Conservation (phyloP, 23 tunicate genomes). For the Diplosoma virens region DNA sequence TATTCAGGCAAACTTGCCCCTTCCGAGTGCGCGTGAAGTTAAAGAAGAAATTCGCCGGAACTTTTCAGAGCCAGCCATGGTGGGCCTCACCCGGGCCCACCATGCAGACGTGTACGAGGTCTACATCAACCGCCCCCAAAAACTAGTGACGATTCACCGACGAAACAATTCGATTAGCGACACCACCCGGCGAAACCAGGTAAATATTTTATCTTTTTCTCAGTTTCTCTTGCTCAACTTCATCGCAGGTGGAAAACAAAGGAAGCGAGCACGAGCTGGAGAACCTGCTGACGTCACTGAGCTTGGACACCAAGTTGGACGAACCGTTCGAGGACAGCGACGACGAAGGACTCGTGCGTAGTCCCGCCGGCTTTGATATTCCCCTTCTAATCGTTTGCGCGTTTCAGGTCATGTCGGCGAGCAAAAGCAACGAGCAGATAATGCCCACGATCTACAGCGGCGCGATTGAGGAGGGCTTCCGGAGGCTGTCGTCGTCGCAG, state of each 20-base stretch:
- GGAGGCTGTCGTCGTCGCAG: conserved; percentile 44
- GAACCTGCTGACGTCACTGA: background rate
- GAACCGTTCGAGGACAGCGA: conserved; percentile 93
- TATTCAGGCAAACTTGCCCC: conserved; percentile 35
- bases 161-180: conserved; percentile 7
- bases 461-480: conserved; percentile 88
- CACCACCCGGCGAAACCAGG: background rate
- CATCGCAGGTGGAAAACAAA: background rate
- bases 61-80: conserved; percentile 88
- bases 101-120: conserved; percentile 80
- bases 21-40: conserved; percentile 58
- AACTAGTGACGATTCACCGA: conserved; percentile 74
- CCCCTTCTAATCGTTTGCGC: too few relatives aligned
- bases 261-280: conserved; percentile 24
- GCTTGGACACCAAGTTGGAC: conserved; percentile 38
- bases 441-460: conserved; percentile 49
- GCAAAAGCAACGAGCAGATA: background rate
- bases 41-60: conserved; percentile 79
- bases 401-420: conserved; percentile 14
- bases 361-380: too few relatives aligned
- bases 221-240: too few relatives aligned
- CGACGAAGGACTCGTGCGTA: conserved; percentile 83
- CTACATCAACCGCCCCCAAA: conserved; percentile 72
- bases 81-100: conserved; percentile 38
- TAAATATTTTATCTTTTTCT: background rate